phyloP scores from a whole-genome alignment of 2,888 invertebrate species.

The Yponomeuta evonymella region DNA sequence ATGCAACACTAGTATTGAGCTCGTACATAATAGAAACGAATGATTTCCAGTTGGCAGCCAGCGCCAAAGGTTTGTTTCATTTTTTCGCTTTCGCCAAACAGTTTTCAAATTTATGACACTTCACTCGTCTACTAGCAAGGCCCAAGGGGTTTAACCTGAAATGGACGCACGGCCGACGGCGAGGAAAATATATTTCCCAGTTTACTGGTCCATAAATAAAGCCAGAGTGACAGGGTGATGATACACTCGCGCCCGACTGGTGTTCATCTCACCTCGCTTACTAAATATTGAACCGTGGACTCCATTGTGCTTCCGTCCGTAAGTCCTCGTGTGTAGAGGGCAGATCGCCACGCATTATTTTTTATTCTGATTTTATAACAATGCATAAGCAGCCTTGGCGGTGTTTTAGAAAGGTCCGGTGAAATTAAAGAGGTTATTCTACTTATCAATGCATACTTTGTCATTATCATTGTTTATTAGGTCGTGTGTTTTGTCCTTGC shows the following conservation, averaged over 20 bases:
- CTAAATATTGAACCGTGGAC: slow-evolving; percentile 61
- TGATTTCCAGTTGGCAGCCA: slow-evolving; percentile 32
- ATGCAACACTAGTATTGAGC: background rate
- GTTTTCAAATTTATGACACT: slow-evolving; percentile 75
- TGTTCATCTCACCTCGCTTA: slow-evolving; percentile 66
- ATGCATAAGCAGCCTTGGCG: too few species aligned
- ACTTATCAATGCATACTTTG: too few species aligned
- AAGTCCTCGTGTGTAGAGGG: background rate
- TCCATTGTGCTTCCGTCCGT: slow-evolving; percentile 22
- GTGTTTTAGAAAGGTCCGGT: too few species aligned
- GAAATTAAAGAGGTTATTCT: too few species aligned
- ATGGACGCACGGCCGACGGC: slow-evolving; percentile 67
- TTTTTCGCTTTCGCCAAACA: slow-evolving; percentile 66
- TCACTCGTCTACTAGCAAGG: slow-evolving; percentile 67
- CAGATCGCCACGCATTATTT: background rate
- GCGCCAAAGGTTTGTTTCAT: slow-evolving; percentile 64
- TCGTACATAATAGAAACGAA: slow-evolving; percentile 9
- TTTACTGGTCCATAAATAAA: slow-evolving; percentile 75
- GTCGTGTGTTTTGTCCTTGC: too few species aligned
- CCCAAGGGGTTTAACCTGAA: slow-evolving; percentile 74
- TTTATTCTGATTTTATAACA: background rate
- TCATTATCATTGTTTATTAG: too few species aligned
- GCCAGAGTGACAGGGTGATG: slow-evolving; percentile 71
- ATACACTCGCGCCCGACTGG: slow-evolving; percentile 62
- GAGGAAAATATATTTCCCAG: slow-evolving; percentile 74